A percentile compares a stretch with the other conserved stretches of the same genome.
These are phyloP conservation scores for Passer domesticus DNA, from an alignment of 2,113 vertebrate genomes.

Conservation along the genomic window DNA sequence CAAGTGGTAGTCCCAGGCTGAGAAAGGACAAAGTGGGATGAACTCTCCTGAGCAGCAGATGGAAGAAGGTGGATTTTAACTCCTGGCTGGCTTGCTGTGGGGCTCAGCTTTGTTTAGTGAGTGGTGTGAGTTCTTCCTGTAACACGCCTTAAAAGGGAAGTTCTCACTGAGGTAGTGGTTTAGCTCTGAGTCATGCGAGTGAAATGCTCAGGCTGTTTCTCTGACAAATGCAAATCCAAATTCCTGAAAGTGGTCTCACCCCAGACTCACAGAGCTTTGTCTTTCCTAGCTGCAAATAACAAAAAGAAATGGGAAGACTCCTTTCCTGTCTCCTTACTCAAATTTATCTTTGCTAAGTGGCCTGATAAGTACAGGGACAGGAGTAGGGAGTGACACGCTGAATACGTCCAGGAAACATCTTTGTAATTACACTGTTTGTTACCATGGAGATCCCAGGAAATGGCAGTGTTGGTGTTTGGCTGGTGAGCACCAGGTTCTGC, in stretches of 20 bases:
- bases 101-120: not conserved
- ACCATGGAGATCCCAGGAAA: not conserved
- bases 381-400: not conserved
- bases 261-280: not conserved
- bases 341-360: not conserved
- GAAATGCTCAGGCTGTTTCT: slow-evolving; percentile 47
- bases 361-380: not conserved
- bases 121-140: slow-evolving; percentile 32
- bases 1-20: not conserved
- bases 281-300: slow-evolving; percentile 21
- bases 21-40: not conserved
- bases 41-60: not conserved
- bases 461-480: not conserved
- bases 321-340: not conserved
- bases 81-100: not conserved
- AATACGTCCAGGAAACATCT: not conserved
- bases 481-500: not conserved
- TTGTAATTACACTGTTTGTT: not conserved
- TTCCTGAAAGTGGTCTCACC: not conserved
- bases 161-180: slow-evolving; percentile 40
- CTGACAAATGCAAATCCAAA: not conserved
- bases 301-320: not conserved
- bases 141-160: slow-evolving; percentile 68
- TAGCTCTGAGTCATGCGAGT: slow-evolving; percentile 68
- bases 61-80: not conserved